Conservation (phyloP, 1,140 invertebrate genomes). For the Drosophila mojavensis region DNA sequence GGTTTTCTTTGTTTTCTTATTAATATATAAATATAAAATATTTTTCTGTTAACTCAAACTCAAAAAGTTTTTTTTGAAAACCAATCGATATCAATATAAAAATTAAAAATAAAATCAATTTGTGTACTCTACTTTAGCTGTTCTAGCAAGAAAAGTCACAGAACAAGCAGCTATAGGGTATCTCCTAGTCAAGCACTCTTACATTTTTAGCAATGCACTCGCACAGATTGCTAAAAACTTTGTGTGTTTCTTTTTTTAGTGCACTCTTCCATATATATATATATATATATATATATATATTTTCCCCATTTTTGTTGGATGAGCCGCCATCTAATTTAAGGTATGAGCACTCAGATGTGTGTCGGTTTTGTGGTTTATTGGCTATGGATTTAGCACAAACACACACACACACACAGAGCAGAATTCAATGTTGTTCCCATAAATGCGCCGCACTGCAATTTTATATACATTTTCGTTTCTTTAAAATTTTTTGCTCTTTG, state of each 20-base stretch:
- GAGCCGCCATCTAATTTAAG: constrained; percentile 42
- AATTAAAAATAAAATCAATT: too few relatives aligned
- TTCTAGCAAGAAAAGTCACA: too few relatives aligned
- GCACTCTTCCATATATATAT: neutral
- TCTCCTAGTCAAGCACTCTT: neutral
- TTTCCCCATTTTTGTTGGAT: neutral
- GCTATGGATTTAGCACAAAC: constrained; percentile 46
- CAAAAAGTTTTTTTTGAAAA: too few relatives aligned
- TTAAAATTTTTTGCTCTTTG: constrained; percentile 35
- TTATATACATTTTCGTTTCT: constrained; percentile 28
- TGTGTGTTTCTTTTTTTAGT: neutral
- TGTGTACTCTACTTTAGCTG: too few relatives aligned
- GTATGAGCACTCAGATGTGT: constrained; percentile 26
- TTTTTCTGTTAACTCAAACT: too few relatives aligned
- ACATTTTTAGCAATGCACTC: neutral
- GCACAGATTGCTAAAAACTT: constrained; percentile 34
- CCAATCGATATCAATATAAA: too few relatives aligned
- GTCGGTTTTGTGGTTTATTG: constrained; percentile 60
- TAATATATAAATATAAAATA: too few relatives aligned
- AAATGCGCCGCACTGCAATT: constrained; percentile 64
- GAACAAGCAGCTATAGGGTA: neutral
- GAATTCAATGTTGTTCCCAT: constrained; percentile 42
- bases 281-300: neutral
- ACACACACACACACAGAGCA: constrained; percentile 2
- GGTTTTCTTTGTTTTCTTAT: too few relatives aligned